Percentiles rank a stretch among this genome's conserved stretches.
Conservation (phyloP, 2,888 invertebrate species). For the Megalurothrips usitatus region DNA sequence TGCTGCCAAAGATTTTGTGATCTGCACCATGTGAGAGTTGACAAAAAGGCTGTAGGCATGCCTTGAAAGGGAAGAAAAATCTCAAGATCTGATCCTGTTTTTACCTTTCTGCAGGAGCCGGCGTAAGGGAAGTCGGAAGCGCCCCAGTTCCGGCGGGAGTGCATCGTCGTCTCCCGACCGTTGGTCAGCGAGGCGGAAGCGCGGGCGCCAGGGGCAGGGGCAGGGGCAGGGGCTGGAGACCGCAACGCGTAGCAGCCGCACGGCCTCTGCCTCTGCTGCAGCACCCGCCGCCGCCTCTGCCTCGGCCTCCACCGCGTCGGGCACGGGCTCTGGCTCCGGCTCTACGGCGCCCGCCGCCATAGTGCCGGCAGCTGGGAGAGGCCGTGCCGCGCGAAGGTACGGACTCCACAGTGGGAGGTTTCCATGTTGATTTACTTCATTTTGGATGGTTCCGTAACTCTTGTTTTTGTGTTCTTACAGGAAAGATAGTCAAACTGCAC, state of each 20-base stretch:
- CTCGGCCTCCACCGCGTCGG: conserved; percentile 46
- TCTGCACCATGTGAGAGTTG: no score
- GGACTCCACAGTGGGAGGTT: neutral
- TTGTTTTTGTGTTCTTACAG: conserved; percentile 36
- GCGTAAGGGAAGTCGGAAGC: conserved; percentile 25
- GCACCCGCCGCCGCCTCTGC: conserved; percentile 46
- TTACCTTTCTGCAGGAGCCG: conserved; percentile 7
- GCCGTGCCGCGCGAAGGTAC: conserved; percentile 50
- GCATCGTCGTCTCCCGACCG: conserved; percentile 25
- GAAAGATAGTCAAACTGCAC: conserved; percentile 45
- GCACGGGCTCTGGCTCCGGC: conserved; percentile 46
- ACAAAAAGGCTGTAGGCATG: no score
- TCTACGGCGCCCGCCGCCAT: conserved; percentile 49
- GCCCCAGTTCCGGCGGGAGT: conserved; percentile 29
- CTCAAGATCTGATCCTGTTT: no score
- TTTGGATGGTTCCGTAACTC: neutral
- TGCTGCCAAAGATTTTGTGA: neutral
- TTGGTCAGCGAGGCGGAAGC: conserved; percentile 36
- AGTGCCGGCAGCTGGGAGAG: conserved; percentile 44
- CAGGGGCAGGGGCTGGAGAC: conserved; percentile 42
- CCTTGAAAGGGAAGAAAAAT: no score
- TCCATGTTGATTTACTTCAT: neutral
- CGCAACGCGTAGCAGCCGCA: conserved; percentile 55
- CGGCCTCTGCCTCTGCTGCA: conserved; percentile 51
- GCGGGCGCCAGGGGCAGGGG: conserved; percentile 44